Conservation (phyloP, 2,888 invertebrate genomes). For the Lithophane leautieri region DNA sequence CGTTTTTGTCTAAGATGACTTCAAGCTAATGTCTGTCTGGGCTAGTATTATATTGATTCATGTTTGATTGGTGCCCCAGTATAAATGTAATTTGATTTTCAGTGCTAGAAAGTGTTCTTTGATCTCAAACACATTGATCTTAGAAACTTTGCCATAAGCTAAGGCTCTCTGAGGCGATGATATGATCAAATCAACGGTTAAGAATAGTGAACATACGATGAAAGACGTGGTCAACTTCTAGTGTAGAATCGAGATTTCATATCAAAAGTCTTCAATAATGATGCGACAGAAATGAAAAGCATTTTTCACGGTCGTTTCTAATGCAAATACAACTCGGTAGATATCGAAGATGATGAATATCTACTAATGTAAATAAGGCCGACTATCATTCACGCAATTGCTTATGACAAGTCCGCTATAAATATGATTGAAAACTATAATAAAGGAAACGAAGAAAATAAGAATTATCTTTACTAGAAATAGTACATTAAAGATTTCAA, state of each 20-base stretch:
- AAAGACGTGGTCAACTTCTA: background rate
- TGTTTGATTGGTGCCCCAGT: background rate
- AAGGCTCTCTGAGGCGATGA: background rate
- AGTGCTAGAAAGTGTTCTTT: background rate
- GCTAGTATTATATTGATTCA: background rate
- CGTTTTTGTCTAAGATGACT: background rate
- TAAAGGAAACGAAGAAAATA: background rate
- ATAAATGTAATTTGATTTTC: background rate
- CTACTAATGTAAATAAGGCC: conserved; percentile 34
- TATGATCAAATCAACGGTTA: background rate
- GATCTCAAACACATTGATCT: background rate
- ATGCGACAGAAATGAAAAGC: conserved; percentile 15
- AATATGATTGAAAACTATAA: background rate
- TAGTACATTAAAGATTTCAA: background rate
- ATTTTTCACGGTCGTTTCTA: conserved; percentile 38
- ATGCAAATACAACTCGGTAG: conserved; percentile 23
- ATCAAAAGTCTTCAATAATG: background rate
- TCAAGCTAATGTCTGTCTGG: background rate
- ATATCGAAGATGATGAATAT: conserved; percentile 32
- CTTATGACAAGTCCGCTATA: background rate
- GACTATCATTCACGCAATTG: conserved; percentile 22
- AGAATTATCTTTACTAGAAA: background rate
- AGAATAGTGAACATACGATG: background rate
- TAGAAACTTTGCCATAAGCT: too few relatives aligned
- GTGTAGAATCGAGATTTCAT: background rate